Conservation (phyloP, 2,888 invertebrate genomes). For the Bugula neritina region DNA sequence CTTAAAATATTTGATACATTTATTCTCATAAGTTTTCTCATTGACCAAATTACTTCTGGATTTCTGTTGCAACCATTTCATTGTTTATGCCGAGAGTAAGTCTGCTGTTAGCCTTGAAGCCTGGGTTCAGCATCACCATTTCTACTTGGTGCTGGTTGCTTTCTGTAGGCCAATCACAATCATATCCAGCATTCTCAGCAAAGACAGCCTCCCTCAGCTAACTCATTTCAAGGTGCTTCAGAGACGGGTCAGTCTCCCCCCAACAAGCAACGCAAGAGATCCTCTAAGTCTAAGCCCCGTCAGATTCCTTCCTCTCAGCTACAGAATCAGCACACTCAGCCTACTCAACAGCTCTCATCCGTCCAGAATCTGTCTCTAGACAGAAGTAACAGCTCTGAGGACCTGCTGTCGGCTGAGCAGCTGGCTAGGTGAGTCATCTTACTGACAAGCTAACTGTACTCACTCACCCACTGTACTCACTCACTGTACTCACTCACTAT, state of each 20-base stretch:
- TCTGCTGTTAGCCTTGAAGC: no score
- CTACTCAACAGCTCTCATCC: not conserved
- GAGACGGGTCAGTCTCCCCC: not conserved
- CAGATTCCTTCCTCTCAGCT: not conserved
- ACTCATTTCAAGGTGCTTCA: not conserved
- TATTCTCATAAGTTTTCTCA: no score
- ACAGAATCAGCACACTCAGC: conserved; percentile 4
- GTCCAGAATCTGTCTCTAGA: not conserved
- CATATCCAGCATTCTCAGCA: not conserved
- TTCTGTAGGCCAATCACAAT: not conserved
- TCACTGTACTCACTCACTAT: no score
- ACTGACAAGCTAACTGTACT: no score
- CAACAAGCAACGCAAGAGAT: not conserved
- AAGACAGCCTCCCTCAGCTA: not conserved
- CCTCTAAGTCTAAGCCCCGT: not conserved
- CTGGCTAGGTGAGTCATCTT: conserved; percentile 7
- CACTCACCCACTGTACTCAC: no score
- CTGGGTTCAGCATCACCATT: no score
- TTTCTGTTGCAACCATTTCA: no score
- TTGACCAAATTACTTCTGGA: no score
- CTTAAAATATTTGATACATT: no score
- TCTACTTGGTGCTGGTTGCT: no score
- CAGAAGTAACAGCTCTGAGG: conserved; percentile 10
- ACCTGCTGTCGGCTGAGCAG: conserved; percentile 11
- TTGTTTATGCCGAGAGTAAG: no score